Evolutionary conservation across 2,113 vertebrate genomes (phyloP).

Genomic region (Siniperca chuatsi): DNA sequence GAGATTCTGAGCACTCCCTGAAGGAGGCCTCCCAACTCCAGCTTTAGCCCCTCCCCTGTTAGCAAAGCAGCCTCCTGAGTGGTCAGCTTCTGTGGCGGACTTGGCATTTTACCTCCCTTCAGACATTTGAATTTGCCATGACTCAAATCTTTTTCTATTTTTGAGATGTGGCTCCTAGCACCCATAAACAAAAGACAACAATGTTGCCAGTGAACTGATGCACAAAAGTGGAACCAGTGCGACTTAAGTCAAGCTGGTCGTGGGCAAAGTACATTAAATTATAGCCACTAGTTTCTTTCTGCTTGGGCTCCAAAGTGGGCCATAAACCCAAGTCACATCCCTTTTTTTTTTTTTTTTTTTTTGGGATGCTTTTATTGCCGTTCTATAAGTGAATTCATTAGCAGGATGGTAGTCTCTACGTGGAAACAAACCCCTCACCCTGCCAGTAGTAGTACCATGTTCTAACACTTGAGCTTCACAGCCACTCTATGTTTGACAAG

Average conservation of each 20-base stretch:
- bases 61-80: slow-evolving; percentile 61
- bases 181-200: slow-evolving; percentile 54
- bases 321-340: background rate
- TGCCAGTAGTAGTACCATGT: background rate
- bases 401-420: background rate
- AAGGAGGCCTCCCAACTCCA: slow-evolving; percentile 61
- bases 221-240: slow-evolving; percentile 1
- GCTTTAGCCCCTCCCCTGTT: slow-evolving; percentile 52
- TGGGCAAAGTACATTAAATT: background rate
- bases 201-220: slow-evolving; percentile 31
- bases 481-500: background rate
- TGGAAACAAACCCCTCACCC: background rate
- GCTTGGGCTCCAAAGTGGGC: background rate
- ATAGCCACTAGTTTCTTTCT: background rate
- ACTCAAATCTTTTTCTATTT: slow-evolving; percentile 62
- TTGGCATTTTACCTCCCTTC: slow-evolving; percentile 64
- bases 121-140: slow-evolving; percentile 68
- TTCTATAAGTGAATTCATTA: background rate
- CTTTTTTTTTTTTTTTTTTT: background rate
- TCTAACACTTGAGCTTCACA: slow-evolving; percentile 9
- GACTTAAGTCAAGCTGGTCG: background rate
- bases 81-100: slow-evolving; percentile 54
- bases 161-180: slow-evolving; percentile 50
- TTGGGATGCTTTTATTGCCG: background rate
- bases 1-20: slow-evolving; percentile 66